Conservation (phyloP, 2,888 invertebrate genomes). For the Tipula unca region DNA sequence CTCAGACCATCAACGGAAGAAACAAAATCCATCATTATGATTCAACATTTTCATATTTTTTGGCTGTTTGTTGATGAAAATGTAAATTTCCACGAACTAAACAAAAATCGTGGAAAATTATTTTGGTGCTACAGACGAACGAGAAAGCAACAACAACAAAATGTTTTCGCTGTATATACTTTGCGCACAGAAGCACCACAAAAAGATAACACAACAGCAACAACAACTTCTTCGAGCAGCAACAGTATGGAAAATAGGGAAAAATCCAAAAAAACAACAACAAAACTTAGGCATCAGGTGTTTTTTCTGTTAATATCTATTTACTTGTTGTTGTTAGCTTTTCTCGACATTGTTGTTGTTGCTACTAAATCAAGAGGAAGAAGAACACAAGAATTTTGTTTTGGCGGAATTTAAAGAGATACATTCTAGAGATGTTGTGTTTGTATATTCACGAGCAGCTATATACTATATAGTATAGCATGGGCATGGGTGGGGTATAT, state of each 20-base stretch:
- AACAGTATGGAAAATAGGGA: not conserved
- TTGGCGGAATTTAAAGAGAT: not conserved
- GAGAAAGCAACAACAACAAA: not conserved
- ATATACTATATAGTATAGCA: not conserved
- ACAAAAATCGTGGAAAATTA: not conserved
- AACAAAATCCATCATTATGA: not conserved
- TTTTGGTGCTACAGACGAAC: not conserved
- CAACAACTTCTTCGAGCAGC: not conserved
- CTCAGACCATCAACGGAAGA: not conserved
- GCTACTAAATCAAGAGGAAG: not conserved
- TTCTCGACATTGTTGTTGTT: not conserved
- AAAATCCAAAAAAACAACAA: not conserved
- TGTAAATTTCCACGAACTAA: not conserved
- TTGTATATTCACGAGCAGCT: not conserved
- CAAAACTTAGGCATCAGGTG: not conserved
- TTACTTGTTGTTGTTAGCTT: not conserved
- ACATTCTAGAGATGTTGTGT: not conserved
- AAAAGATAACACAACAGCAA: not conserved
- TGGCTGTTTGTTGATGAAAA: not conserved
- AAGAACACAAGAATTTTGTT: not conserved
- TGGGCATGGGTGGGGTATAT: not conserved
- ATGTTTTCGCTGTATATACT: not conserved
- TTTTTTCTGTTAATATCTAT: not conserved
- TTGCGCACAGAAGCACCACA: not conserved
- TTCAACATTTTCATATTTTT: not conserved